A percentile compares a stretch with the other conserved stretches of the same genome.
phyloP scores from a whole-genome alignment of 2,113 vertebrate species.

The Strix aluco region DNA sequence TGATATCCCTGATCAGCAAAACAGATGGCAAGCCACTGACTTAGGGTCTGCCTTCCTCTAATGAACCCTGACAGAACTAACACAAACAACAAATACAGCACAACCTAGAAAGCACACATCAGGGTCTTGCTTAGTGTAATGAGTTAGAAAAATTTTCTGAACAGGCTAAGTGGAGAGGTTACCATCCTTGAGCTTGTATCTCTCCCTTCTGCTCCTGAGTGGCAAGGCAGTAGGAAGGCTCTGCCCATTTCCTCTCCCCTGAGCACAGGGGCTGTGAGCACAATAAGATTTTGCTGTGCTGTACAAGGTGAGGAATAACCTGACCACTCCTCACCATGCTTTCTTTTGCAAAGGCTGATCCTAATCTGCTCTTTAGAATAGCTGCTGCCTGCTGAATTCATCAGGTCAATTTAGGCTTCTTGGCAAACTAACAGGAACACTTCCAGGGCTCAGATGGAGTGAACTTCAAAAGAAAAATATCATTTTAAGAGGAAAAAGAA shows the following conservation, averaged over 20 bases:
- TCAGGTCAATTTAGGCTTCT: background rate
- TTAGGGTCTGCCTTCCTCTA: background rate
- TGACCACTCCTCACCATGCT: background rate
- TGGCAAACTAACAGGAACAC: background rate
- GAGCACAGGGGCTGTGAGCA: background rate
- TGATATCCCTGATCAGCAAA: too few species aligned
- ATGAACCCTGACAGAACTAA: background rate
- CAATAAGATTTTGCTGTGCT: background rate
- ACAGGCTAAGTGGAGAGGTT: background rate
- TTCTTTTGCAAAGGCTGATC: background rate
- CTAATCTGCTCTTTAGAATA: background rate
- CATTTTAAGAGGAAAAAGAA: background rate
- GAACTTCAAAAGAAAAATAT: constrained; percentile 1
- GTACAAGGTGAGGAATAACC: background rate
- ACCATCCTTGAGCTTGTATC: background rate
- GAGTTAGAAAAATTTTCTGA: background rate
- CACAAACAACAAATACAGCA: background rate
- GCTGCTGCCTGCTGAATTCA: background rate
- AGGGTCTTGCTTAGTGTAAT: background rate
- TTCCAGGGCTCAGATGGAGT: background rate
- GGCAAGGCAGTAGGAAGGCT: background rate
- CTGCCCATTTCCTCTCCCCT: background rate
- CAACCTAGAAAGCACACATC: background rate
- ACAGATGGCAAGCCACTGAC: background rate
- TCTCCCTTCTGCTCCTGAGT: background rate